Evolutionary conservation across 2,113 vertebrate species (phyloP), one percentile per base, ranked within the genome.

Genomic region (Eudorcas thomsonii): DNA sequence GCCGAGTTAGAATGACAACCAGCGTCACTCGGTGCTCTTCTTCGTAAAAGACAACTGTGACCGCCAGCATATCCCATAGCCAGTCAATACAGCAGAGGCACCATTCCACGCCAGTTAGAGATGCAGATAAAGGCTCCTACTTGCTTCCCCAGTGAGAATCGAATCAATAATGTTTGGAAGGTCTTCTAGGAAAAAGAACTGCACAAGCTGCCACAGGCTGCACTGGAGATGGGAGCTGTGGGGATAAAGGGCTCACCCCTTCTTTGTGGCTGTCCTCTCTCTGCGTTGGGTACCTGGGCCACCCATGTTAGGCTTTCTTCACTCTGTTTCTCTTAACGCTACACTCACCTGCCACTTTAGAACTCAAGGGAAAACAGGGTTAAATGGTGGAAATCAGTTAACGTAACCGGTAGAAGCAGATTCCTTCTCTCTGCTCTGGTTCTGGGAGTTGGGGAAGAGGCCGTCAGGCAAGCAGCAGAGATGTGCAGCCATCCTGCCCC

Each of bases 1-100:
- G 98, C 98, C 98, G 98, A 99, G 98, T 98, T 96, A 98, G 98
- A 99, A 99, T 99, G 99, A 99, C 99, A 99, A 99, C 98, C 98
- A 98, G 98, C 92, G 86, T 99, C 98, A 98, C 97, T 99, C 81
- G 50, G 94, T 98, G 98, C 98, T 98, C 98, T 98, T 98, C 98
- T 97, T 98, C 97, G 86, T 98, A 98, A 98, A 99, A 99, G 98
- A 98, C 98, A 99, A 98, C 98, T 98, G 99, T 97, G 99, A 98
- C 98, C 95, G 19, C 96, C 87, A 19, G 96, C 96, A 88, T 98
- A 98, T 98, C 98, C 98, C 98, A 98, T 89, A 98, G 98, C 96
- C 96, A 96, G 98, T 99, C 99, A 98, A 98, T 98, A 99, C 93
- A 57, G 98, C 96, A 50, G 28, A 98, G 98, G 97, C 96, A 97